These are phyloP conservation scores for Magallana gigas DNA, from an alignment of 1,140 invertebrate genomes.

Conservation along the genomic window DNA sequence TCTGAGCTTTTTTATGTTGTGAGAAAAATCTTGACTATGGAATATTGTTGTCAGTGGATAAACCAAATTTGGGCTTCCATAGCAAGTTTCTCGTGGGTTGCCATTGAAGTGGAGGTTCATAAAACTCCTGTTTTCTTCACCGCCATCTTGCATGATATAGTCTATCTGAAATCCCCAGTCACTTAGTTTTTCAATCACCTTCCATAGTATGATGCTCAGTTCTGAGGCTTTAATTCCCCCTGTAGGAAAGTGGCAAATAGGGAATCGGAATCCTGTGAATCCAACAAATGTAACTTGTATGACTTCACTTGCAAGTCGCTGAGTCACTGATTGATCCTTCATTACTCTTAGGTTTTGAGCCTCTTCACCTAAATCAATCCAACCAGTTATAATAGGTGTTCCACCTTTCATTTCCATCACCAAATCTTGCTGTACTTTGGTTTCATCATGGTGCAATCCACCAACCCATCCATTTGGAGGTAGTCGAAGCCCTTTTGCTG, in stretches of 20 bases:
- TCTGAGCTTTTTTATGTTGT: conserved; percentile 50
- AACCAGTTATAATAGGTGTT: conserved; percentile 41
- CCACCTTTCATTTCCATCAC: conserved; percentile 45
- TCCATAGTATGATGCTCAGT: conserved; percentile 51
- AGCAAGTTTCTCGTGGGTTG: background rate
- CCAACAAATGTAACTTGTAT: conserved; percentile 53
- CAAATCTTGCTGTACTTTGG: conserved; percentile 50
- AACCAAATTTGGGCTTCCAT: background rate
- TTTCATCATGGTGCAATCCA: conserved; percentile 49
- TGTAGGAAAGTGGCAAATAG: conserved; percentile 52
- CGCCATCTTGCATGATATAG: conserved; percentile 54
- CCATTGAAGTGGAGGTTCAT: conserved; percentile 54
- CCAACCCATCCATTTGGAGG: conserved; percentile 42
- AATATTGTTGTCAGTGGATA: conserved; percentile 20
- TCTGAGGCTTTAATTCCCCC: conserved; percentile 45
- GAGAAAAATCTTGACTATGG: conserved; percentile 49
- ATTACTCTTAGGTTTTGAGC: conserved; percentile 38
- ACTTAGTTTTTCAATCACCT: conserved; percentile 43
- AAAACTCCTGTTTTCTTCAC: conserved; percentile 48
- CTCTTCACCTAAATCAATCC: conserved; percentile 49
- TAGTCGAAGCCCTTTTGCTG: conserved; percentile 35
- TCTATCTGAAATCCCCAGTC: conserved; percentile 48
- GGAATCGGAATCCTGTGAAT: conserved; percentile 51
- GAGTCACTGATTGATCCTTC: conserved; percentile 42
- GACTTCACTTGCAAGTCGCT: conserved; percentile 52